Base-by-base conservation (phyloP, 2,113 vertebrate species). In the Chamaea fasciata region DNA sequence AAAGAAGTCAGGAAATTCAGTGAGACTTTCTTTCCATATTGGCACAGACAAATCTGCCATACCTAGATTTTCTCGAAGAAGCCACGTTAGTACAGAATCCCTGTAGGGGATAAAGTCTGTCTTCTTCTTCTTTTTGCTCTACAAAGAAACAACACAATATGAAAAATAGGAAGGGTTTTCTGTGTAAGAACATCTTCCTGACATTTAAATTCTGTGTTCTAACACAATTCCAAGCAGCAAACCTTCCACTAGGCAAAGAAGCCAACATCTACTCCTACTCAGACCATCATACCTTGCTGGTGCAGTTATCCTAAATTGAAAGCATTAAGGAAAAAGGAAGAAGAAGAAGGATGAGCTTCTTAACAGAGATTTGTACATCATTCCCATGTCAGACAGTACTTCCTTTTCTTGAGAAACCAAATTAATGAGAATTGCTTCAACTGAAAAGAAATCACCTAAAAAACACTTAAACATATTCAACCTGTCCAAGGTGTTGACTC, bases 51-150 rank as follows among this genome's bases (percentile, higher is more conserved):
- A n/a, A 31, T 26, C 17, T 53, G 64, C 70, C 98, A 89, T 98
- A 99, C 99, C 99, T 10, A 99, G 97, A 95, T 99, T 99, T 95
- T 99, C 99, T 95, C 99, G 98, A 87, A 99, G 98, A n/a, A 99
- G 98, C 99, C 99, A 99, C 2, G 99, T 99, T 78, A 99, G 97
- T 52, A 99, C 99, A 75, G 99, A 99, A 98, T 99, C 99, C 95
- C 99, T 98, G 96, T 99, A 99, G 0, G 99, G 99, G 97, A 99
- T 99, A 94, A 99, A 99, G 96, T 99, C 99, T 1, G 98, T 98
- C 98, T 99, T 99, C 98, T 99, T 99, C 98, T 99, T 99, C 91
- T 99, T 99, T 97, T 99, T 99, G 98, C 98, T 99, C 99, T 99
- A 95, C 69, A 96, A 90, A 98, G 92, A 94, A 69, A 89, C 65